phyloP scores from a whole-genome alignment of 2,888 invertebrate genomes.

The Portevinia maculata region DNA sequence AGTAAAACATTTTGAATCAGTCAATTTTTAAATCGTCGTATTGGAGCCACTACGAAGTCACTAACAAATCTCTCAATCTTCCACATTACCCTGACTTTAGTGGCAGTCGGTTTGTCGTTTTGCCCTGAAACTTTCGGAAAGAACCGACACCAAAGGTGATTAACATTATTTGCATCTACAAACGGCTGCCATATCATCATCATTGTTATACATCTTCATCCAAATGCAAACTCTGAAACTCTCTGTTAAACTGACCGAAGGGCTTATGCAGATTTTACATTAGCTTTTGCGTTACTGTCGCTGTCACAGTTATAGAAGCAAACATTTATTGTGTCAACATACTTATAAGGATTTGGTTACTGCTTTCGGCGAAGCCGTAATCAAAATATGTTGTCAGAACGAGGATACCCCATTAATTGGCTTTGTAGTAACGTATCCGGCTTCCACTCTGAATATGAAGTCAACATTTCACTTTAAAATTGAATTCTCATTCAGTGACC shows the following conservation, averaged over 20 bases:
- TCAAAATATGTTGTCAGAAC: background rate
- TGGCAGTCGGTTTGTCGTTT: conserved; percentile 43
- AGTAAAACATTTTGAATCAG: too few relatives aligned
- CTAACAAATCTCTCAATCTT: conserved; percentile 7
- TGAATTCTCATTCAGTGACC: conserved; percentile 17
- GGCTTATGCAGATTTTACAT: conserved; percentile 53
- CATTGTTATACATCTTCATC: conserved; percentile 7
- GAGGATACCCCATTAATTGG: background rate
- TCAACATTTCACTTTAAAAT: conserved; percentile 24
- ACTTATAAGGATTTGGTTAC: too few relatives aligned
- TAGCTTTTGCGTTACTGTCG: conserved; percentile 42
- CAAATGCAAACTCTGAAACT: background rate
- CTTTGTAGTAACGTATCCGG: background rate
- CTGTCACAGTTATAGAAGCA: background rate
- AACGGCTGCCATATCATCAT: conserved; percentile 31
- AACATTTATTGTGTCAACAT: background rate
- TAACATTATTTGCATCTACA: conserved; percentile 67
- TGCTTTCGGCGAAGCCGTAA: too few relatives aligned
- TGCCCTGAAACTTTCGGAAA: conserved; percentile 31
- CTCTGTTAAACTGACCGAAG: conserved; percentile 38
- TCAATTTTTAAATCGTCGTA: too few relatives aligned
- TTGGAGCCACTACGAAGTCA: conserved; percentile 4
- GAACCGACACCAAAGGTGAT: conserved; percentile 65
- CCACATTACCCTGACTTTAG: background rate
- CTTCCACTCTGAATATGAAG: conserved; percentile 2